phyloP scores from a whole-genome alignment of 2,113 vertebrate genomes.

The Periophthalmodon schlosseri region DNA sequence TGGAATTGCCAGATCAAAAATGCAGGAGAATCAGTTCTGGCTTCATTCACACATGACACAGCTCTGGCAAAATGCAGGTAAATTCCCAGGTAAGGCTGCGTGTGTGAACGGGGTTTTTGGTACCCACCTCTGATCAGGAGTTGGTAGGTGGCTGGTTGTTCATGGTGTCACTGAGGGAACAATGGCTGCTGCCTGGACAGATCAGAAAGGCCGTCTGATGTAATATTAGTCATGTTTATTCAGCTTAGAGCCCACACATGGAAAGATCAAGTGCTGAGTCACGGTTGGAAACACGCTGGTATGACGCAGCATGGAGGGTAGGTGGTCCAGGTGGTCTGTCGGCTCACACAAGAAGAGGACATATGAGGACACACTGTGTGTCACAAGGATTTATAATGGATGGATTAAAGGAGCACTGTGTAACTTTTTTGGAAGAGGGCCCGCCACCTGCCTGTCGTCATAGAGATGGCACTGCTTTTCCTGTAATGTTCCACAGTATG shows the following conservation, averaged over 20 bases:
- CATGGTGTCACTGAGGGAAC: constrained; percentile 47
- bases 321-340: background rate
- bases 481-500: too few species aligned
- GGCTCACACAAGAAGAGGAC: background rate
- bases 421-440: background rate
- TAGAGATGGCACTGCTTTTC: too few species aligned
- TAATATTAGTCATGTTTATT: constrained; percentile 67
- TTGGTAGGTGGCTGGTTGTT: constrained; percentile 41
- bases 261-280: constrained; percentile 63
- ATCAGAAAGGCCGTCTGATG: constrained; percentile 55
- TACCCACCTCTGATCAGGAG: too few species aligned
- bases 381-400: background rate
- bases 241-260: constrained; percentile 54
- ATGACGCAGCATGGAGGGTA: constrained; percentile 25
- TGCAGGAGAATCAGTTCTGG: too few species aligned
- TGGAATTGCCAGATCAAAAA: too few species aligned
- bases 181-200: constrained; percentile 21
- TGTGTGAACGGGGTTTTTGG: too few species aligned
- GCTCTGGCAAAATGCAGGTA: too few species aligned
- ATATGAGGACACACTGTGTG: background rate
- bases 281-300: constrained; percentile 42
- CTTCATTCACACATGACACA: too few species aligned
- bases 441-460: background rate
- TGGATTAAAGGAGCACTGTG: background rate
- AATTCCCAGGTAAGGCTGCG: too few species aligned